phyloP scores from a whole-genome alignment of 2,888 invertebrate species.

The Eilema depressum region DNA sequence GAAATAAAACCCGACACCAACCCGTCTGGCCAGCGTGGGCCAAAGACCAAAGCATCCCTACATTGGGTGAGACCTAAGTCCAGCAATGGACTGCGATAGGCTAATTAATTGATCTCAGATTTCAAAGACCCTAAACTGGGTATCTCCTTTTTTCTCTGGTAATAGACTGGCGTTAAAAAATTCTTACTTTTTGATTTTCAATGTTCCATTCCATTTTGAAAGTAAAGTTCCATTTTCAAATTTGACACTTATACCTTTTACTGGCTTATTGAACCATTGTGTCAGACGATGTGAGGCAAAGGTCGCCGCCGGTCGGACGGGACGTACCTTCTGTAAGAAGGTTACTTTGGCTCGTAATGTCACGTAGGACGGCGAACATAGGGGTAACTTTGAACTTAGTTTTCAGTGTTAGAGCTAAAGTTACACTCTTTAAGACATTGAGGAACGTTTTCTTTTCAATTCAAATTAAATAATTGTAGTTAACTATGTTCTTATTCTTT shows the following conservation, averaged over 20 bases:
- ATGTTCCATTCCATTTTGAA: background rate
- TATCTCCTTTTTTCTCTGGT: too few relatives aligned
- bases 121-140: too few relatives aligned
- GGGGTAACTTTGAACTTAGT: slow-evolving; percentile 6
- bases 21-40: too few relatives aligned
- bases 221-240: background rate
- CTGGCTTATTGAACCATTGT: slow-evolving; percentile 25
- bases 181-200: too few relatives aligned
- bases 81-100: too few relatives aligned
- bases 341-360: slow-evolving; percentile 23
- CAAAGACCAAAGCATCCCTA: too few relatives aligned
- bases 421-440: background rate
- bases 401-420: slow-evolving; percentile 5
- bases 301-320: slow-evolving; percentile 70
- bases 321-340: slow-evolving; percentile 38
- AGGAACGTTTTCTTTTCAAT: background rate
- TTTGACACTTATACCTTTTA: background rate
- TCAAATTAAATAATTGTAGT: background rate
- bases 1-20: too few relatives aligned
- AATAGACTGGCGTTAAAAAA: too few relatives aligned
- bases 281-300: slow-evolving; percentile 42
- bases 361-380: slow-evolving; percentile 10
- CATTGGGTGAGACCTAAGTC: too few relatives aligned
- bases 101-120: too few relatives aligned
- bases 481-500: too few relatives aligned